These are phyloP conservation scores for Cerceris ruficornis DNA, from an alignment of 2,888 invertebrate species.

Conservation along the genomic window DNA sequence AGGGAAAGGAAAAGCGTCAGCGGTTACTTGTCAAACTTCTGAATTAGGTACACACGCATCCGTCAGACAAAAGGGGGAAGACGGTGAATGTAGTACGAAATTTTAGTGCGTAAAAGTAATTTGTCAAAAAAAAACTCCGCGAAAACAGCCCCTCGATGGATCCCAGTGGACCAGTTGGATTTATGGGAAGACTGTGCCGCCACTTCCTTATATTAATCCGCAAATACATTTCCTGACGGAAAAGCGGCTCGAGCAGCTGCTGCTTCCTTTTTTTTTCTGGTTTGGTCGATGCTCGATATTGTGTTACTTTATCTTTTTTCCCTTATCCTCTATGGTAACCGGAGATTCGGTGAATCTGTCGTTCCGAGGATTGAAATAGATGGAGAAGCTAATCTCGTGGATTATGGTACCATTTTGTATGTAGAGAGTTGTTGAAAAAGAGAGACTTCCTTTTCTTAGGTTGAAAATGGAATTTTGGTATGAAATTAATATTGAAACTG, in stretches of 20 bases:
- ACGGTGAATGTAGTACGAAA: constrained; percentile 2
- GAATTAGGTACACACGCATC: neutral
- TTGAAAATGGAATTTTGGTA: no score
- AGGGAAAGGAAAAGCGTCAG: neutral
- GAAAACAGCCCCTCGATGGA: constrained; percentile 8
- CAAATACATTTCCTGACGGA: constrained; percentile 28
- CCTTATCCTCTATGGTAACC: no score
- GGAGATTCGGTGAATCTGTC: no score
- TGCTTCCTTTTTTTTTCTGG: neutral
- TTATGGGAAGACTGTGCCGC: constrained; percentile 7
- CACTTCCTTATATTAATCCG: constrained; percentile 8
- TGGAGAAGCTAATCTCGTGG: neutral
- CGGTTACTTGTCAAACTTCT: neutral
- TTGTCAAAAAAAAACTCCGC: constrained; percentile 16
- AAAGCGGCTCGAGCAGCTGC: neutral
- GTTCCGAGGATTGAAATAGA: neutral
- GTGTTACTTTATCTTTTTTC: neutral
- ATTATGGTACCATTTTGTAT: no score
- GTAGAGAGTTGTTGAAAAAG: no score
- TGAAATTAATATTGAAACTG: no score
- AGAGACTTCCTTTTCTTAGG: no score
- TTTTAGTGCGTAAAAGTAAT: constrained; percentile 19
- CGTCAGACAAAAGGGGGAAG: constrained; percentile 6
- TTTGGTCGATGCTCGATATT: neutral
- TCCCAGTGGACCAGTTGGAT: constrained; percentile 12